These are phyloP conservation scores for Rhinoptilus africanus DNA, from an alignment of 2,113 vertebrate genomes.

Conservation along the genomic window DNA sequence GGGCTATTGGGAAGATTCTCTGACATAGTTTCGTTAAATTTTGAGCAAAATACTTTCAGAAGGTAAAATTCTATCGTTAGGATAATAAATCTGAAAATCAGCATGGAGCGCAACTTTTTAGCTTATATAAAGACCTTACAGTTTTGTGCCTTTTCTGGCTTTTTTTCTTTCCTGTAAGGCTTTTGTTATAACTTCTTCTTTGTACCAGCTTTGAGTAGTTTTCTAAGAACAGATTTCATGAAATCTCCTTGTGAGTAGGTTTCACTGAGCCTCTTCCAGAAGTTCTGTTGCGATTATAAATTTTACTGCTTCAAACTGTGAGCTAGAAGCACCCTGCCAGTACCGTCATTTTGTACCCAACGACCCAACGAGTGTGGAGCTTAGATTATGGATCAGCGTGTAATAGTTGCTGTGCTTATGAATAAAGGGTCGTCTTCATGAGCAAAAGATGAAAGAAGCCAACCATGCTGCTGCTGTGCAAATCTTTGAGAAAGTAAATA, in stretches of 20 bases:
- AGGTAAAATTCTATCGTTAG: neutral
- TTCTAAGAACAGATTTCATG: neutral
- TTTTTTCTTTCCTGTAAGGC: neutral
- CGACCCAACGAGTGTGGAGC: neutral
- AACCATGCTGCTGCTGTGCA: conserved; percentile 87
- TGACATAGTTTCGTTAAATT: neutral
- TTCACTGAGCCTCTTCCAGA: neutral
- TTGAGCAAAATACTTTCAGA: neutral
- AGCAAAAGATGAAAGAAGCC: conserved; percentile 91
- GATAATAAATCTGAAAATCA: neutral
- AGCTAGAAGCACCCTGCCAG: neutral
- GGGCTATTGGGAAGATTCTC: neutral
- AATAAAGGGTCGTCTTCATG: conserved; percentile 87
- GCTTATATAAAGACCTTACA: neutral
- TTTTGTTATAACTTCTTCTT: neutral
- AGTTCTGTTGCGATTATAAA: neutral
- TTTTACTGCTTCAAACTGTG: neutral
- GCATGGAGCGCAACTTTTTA: neutral
- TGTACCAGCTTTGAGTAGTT: conserved; percentile 7
- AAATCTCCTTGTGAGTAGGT: neutral
- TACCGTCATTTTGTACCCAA: neutral
- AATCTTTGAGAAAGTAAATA: conserved; percentile 91
- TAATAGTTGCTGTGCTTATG: conserved; percentile 34
- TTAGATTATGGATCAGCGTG: neutral
- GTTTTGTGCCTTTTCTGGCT: neutral